A percentile compares a stretch with the other conserved stretches of the same genome.
phyloP scores from a whole-genome alignment of 2,888 invertebrate genomes.

The Margaritifera margaritifera region DNA sequence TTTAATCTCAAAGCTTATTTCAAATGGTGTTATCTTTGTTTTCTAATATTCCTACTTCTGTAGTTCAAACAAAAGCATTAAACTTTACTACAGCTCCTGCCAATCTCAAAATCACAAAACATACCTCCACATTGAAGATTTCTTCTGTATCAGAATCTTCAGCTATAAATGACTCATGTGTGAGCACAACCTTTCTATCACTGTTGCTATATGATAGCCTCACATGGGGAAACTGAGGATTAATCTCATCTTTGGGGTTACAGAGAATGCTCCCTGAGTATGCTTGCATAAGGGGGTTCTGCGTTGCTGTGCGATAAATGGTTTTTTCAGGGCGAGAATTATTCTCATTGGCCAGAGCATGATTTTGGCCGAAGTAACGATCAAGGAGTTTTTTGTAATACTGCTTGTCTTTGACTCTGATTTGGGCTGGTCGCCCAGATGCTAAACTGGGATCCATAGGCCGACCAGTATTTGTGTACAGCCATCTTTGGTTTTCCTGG shows the following conservation, averaged over 20 bases:
- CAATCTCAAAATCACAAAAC: constrained; percentile 7
- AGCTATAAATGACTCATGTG: constrained; percentile 42
- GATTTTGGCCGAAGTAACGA: constrained; percentile 64
- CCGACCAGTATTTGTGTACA: constrained; percentile 43
- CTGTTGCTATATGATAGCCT: constrained; percentile 52
- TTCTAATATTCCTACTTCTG: too few relatives aligned
- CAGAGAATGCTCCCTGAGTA: constrained; percentile 35
- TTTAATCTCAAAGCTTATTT: too few relatives aligned
- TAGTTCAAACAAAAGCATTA: too few relatives aligned
- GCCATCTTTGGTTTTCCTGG: constrained; percentile 58
- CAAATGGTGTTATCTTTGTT: too few relatives aligned
- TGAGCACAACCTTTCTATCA: constrained; percentile 47
- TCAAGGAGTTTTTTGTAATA: constrained; percentile 67
- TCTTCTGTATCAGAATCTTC: constrained; percentile 50
- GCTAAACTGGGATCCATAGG: constrained; percentile 49
- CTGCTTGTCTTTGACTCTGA: constrained; percentile 60
- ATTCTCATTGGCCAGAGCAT: constrained; percentile 59
- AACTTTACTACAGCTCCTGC: too few relatives aligned
- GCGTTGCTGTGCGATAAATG: constrained; percentile 23
- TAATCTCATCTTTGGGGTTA: constrained; percentile 44
- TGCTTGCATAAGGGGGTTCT: constrained; percentile 22
- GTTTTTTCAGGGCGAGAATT: constrained; percentile 35
- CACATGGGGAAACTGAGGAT: constrained; percentile 54
- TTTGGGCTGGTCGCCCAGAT: constrained; percentile 49
- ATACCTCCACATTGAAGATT: constrained; percentile 50